Conservation (phyloP, 2,888 invertebrate genomes). For the Adelphocoris suturalis region DNA sequence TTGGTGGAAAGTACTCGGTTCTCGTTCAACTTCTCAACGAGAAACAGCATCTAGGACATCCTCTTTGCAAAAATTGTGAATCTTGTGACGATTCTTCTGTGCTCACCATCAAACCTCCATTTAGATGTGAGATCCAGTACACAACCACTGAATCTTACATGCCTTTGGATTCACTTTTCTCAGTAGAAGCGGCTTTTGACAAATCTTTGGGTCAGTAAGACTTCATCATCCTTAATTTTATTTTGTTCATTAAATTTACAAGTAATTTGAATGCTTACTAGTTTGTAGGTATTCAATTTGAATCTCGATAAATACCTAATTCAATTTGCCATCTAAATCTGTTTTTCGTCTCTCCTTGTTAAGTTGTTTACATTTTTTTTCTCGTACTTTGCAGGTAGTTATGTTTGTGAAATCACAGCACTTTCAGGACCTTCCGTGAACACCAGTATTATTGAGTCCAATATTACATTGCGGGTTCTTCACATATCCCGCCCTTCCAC, state of each 20-base stretch:
- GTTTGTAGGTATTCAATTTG: too few species aligned
- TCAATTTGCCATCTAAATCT: neutral
- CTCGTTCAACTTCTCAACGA: slow-evolving; percentile 65
- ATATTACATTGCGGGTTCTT: slow-evolving; percentile 46
- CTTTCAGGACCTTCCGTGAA: slow-evolving; percentile 62
- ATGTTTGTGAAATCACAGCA: slow-evolving; percentile 61
- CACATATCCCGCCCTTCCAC: neutral
- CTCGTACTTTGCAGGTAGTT: slow-evolving; percentile 30
- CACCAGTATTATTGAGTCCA: slow-evolving; percentile 60
- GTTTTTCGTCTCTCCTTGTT: neutral
- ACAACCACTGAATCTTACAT: slow-evolving; percentile 25
- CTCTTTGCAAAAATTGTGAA: slow-evolving; percentile 48
- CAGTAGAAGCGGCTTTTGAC: slow-evolving; percentile 47
- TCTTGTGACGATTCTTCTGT: slow-evolving; percentile 42
- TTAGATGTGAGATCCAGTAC: slow-evolving; percentile 63
- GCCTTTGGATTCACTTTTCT: slow-evolving; percentile 53
- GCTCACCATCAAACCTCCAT: slow-evolving; percentile 5
- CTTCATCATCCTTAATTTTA: neutral
- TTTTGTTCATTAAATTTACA: neutral
- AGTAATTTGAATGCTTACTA: too few species aligned
- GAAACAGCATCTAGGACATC: slow-evolving; percentile 42
- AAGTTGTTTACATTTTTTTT: too few species aligned
- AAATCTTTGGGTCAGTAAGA: slow-evolving; percentile 37
- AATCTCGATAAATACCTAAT: neutral
- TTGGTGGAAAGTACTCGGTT: slow-evolving; percentile 53